Conservation (phyloP, 2,113 vertebrate genomes). For the Solea solea region DNA sequence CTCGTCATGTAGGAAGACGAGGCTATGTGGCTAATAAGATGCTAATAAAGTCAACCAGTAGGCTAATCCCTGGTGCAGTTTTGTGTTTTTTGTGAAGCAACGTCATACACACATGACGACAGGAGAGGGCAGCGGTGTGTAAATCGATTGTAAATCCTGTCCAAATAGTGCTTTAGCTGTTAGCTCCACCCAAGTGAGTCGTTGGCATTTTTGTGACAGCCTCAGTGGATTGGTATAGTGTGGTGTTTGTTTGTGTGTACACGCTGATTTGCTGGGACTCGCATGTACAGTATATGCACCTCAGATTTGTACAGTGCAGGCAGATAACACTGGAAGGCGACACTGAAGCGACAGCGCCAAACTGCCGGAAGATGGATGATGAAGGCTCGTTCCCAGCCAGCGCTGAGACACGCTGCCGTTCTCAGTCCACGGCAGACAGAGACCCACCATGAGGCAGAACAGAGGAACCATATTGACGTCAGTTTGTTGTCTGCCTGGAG, state of each 20-base stretch:
- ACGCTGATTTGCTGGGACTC: no score
- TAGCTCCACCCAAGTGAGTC: no score
- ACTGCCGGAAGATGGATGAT: slow-evolving; percentile 46
- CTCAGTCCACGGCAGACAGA: slow-evolving; percentile 70
- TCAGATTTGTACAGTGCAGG: slow-evolving; percentile 27
- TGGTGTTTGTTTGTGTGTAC: neutral
- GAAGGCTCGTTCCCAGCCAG: slow-evolving; percentile 60
- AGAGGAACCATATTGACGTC: slow-evolving; percentile 64
- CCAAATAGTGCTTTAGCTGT: no score
- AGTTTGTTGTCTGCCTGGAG: slow-evolving; percentile 73
- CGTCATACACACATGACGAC: no score
- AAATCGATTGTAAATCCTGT: no score
- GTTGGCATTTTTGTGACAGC: no score
- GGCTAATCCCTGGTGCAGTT: no score
- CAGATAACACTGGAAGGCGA: slow-evolving; percentile 26
- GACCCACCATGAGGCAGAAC: slow-evolving; percentile 70
- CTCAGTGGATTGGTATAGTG: slow-evolving; percentile 4
- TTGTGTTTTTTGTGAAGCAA: no score
- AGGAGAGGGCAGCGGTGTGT: no score
- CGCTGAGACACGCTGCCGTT: slow-evolving; percentile 49
- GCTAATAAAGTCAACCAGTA: no score
- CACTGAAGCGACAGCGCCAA: slow-evolving; percentile 51
- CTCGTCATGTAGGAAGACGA: no score
- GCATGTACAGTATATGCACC: neutral
- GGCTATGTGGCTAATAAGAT: no score